Conservation (phyloP, 2,113 vertebrate genomes). For the Turdus rufiventris region DNA sequence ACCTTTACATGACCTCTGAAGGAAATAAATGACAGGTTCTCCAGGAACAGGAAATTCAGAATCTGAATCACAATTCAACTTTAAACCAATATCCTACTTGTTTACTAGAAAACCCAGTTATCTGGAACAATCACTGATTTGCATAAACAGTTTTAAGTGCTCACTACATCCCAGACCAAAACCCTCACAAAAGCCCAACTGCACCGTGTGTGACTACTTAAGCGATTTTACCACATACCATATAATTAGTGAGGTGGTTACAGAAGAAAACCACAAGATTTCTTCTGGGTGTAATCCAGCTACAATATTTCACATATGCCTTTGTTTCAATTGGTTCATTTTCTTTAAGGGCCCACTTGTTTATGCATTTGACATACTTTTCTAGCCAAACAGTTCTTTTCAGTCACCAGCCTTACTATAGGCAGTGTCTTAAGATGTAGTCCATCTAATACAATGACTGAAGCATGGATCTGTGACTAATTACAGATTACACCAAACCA, state of each 20-base stretch:
- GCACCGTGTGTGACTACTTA: neutral
- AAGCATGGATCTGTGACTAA: conserved; percentile 44
- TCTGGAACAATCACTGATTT: neutral
- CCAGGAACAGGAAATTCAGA: neutral
- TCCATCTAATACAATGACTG: conserved; percentile 49
- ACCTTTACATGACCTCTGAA: neutral
- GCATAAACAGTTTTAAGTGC: neutral
- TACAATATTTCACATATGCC: neutral
- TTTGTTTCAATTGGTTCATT: neutral
- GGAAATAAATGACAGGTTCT: neutral
- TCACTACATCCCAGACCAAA: neutral
- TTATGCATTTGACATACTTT: neutral
- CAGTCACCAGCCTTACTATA: neutral
- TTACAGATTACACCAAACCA: conserved; percentile 42
- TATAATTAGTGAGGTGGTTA: neutral
- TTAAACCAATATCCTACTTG: neutral
- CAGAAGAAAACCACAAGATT: conserved; percentile 9
- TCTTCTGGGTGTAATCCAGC: conserved; percentile 31
- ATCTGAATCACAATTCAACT: neutral
- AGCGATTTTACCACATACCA: neutral
- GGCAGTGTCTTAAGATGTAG: neutral
- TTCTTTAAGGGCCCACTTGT: neutral
- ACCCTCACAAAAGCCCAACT: neutral
- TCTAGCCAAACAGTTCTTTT: neutral
- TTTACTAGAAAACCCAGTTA: neutral